These are phyloP conservation scores for Solenopsis fugax DNA, from an alignment of 1,140 invertebrate genomes.

Conservation along the genomic window DNA sequence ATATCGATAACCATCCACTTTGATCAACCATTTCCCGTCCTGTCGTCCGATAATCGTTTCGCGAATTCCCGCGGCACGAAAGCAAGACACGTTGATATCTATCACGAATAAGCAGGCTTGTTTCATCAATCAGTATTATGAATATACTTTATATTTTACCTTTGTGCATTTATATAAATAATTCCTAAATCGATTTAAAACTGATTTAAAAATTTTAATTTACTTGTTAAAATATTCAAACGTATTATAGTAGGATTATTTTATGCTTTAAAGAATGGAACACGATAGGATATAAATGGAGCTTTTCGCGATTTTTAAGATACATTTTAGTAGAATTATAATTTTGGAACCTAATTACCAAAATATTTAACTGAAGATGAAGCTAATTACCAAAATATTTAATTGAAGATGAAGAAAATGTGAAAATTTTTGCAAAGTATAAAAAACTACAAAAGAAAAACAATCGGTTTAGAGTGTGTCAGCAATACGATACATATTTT, in stretches of 20 bases:
- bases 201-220: not conserved
- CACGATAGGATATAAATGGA: not conserved
- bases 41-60: conserved; percentile 47
- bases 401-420: not conserved
- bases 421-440: not conserved
- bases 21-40: conserved; percentile 33
- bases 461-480: not conserved
- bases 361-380: not conserved
- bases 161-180: not conserved
- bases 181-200: not conserved
- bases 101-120: not conserved
- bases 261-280: not conserved
- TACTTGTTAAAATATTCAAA: not conserved
- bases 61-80: conserved; percentile 18
- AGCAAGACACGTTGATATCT: not conserved
- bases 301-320: not conserved
- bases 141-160: not conserved
- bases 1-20: conserved; percentile 66
- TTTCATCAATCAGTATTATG: not conserved
- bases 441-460: not conserved
- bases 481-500: not conserved
- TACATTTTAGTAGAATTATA: not conserved
- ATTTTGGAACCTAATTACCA: not conserved
- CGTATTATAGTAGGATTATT: not conserved
- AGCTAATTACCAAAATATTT: not conserved